Evolutionary conservation across 1,140 invertebrate species (phyloP), one percentile per base, ranked within the genome.

Genomic region (Philotrypesis tridentata): DNA sequence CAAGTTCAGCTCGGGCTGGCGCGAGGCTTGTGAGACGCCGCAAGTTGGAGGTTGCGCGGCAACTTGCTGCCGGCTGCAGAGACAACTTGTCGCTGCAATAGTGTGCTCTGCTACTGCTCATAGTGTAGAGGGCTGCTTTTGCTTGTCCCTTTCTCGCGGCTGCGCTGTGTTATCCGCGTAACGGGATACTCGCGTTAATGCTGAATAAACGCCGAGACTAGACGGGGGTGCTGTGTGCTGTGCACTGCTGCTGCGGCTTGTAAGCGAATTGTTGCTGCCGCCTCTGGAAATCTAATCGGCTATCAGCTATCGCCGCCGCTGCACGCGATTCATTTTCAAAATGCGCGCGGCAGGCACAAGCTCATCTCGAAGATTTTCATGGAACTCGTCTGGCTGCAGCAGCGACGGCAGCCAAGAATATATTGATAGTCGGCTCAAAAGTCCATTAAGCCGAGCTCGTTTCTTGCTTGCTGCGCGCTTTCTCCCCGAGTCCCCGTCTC

Each of bases 371-470:
- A 14, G 12, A 65, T 1, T 12, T 4, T 11, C 1, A 25, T 8
- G 4, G 61, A 12, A 65, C 25, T 0, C 6, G n/a, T 21, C 1
- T 11, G 61, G 5, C 9, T 25, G 7, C 6, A 55, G 55, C 9
- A 29, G 21, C 21, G 60, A 0, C 55, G 43, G 27, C 33, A 25
- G 27, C 72, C 60, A 63, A 74, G 70, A 91, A 91, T 91, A 91
- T 92, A 92, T 91, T 92, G 90, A 92, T 92, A 91, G 91, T 91
- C 90, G 88, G 91, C 91, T 92, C 91, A 92, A 91, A 92, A 92
- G 89, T 91, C 90, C 90, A 92, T 92, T 92, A 92, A 88, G 87
- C 87, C 86, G 86, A 25, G 48, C 75, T 40, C 61, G 31, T 48
- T n/a, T 21, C 74, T 43, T 83, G 84, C 81, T n/a, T n/a, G n/a